Evolutionary conservation across 2,113 vertebrate genomes (phyloP).

Genomic region (Lepisosteus osseus): DNA sequence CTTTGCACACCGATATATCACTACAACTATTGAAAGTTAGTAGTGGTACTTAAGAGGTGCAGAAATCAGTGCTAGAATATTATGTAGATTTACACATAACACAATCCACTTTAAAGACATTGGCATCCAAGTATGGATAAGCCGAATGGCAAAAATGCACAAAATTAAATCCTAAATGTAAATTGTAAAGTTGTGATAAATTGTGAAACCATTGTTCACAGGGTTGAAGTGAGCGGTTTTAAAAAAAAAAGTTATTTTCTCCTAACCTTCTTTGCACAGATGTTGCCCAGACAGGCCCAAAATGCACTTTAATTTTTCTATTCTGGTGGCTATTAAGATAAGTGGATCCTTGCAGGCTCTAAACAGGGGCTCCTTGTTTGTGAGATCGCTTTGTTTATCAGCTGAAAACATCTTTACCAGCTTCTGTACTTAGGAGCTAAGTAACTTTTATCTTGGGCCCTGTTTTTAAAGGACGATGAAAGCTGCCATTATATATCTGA

Average conservation of each 20-base stretch:
- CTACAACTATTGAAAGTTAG: neutral
- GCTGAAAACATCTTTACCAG: constrained; percentile 46
- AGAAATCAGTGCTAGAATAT: neutral
- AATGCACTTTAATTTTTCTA: constrained; percentile 47
- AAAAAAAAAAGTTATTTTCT: no score
- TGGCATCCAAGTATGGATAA: constrained; percentile 3
- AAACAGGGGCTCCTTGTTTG: constrained; percentile 41
- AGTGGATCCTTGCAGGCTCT: constrained; percentile 45
- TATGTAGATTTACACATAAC: neutral
- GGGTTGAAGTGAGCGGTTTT: no score
- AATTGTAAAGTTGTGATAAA: no score
- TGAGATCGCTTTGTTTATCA: constrained; percentile 43
- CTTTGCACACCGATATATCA: neutral
- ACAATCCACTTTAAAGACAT: neutral
- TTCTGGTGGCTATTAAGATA: constrained; percentile 42
- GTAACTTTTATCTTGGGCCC: no score
- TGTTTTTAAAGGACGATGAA: no score
- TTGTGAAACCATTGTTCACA: no score
- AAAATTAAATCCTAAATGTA: neutral
- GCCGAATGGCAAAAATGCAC: constrained; percentile 3
- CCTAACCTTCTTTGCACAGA: constrained; percentile 20
- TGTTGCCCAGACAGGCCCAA: constrained; percentile 30
- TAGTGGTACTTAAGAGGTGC: neutral
- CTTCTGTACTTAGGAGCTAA: constrained; percentile 39
- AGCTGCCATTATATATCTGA: no score